Conservation (phyloP, 1,140 invertebrate species). For the Nilaparvata lugens region DNA sequence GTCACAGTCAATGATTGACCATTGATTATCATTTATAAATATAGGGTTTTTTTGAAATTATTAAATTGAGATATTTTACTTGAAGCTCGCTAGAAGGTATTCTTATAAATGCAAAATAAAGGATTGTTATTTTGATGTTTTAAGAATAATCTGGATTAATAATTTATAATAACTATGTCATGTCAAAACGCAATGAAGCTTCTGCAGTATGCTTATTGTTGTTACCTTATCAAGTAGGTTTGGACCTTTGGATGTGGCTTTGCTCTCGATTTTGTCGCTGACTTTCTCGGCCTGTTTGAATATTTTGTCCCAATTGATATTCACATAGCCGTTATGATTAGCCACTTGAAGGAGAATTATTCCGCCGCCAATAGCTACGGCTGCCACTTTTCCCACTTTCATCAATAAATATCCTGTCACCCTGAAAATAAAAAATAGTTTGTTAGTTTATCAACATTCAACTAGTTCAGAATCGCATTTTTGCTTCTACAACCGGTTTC, state of each 20-base stretch:
- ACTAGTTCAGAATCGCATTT: neutral
- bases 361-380: constrained; percentile 77
- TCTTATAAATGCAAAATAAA: too few species aligned
- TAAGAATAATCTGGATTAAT: too few species aligned
- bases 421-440: constrained; percentile 43
- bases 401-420: constrained; percentile 79
- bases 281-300: constrained; percentile 72
- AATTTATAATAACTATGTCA: too few species aligned
- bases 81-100: too few species aligned
- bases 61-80: too few species aligned
- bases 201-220: too few species aligned
- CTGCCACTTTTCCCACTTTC: constrained; percentile 86
- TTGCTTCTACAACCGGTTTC: too few species aligned
- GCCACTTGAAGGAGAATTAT: constrained; percentile 85
- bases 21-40: too few species aligned
- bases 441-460: neutral
- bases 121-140: too few species aligned
- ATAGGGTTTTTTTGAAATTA: too few species aligned
- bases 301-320: constrained; percentile 82
- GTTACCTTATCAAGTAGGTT: constrained; percentile 71
- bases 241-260: constrained; percentile 56
- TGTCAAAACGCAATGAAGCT: too few species aligned
- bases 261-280: constrained; percentile 67
- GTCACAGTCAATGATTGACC: too few species aligned
- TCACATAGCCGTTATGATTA: constrained; percentile 84